Evolutionary conservation across 2,797 vertebrate species (phyloP), one percentile per base, ranked within the genome.

Genomic region (Pipistrellus kuhlii): DNA sequence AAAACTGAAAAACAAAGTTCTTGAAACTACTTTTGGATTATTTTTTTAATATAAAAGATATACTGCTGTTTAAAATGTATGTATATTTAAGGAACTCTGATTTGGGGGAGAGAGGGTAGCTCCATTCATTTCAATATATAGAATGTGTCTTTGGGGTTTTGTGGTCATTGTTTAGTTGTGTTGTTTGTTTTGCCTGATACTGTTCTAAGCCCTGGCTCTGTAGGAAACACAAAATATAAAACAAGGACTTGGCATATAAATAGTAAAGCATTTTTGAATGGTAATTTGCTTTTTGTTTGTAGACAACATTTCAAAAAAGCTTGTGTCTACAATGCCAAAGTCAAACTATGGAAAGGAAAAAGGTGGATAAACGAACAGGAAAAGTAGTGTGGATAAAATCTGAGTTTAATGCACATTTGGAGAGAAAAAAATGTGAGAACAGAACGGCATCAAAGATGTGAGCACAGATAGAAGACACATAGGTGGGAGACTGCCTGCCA

Each of bases 1-100:
- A 86, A 51, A 73, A 80, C 15, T 23, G 12, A 85, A 15, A 86
- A 89, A 92, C 82, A 91, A 83, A 90, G 15, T 88, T 95, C 15
- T 41, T 66, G 27, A 94, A 96, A 35, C 13, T 20, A 72, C 32
- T 68, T 0, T 85, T 95, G 89, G 81, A 20, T 64, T 92, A 8
- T 75, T 0, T 0, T 90, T 95, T 89, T 95, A 2, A 80, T 68
- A 93, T 68, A 72, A 76, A 17, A 10, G 3, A 0, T 30, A 46
- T 32, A 75, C 35, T 15, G 55, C 9, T 87, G 25, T 13, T 69
- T 75, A 93, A 82, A 90, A 41, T 90, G 5, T 86, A 23, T 81
- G 83, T 66, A 32, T 41, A 25, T 35, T 84, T 35, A 66, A 57
- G 44, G 41, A 78, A 68, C 17, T 76, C 7, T 81, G 15, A 73